phyloP scores from a whole-genome alignment of 92 coral and sea anemone species.

The Ricordea florida region DNA sequence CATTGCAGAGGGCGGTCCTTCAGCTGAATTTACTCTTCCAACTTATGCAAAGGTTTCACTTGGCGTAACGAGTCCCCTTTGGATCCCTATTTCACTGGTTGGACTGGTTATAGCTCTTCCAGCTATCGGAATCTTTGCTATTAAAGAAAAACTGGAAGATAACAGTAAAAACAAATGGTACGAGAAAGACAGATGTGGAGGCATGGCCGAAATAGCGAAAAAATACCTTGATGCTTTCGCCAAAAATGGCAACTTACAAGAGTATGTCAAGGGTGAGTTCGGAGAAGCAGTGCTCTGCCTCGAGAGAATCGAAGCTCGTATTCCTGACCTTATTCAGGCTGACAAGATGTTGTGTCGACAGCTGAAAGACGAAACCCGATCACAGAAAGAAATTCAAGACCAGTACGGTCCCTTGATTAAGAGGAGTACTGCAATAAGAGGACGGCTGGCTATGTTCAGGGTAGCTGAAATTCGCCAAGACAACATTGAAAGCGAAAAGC shows the following conservation, averaged over 20 bases:
- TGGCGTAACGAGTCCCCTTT: slow-evolving; percentile 38
- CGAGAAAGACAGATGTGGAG: neutral
- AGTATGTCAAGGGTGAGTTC: neutral
- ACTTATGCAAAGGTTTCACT: neutral
- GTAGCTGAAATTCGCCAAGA: neutral
- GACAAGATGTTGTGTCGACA: neutral
- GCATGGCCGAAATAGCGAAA: neutral
- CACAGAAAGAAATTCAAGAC: no score
- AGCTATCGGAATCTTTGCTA: neutral
- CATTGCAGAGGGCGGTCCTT: neutral
- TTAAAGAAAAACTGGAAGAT: neutral
- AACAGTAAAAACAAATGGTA: neutral
- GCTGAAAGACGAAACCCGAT: neutral
- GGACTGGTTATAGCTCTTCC: slow-evolving; percentile 12
- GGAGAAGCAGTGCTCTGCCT: neutral
- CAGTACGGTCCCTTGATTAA: slow-evolving; percentile 1
- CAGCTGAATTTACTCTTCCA: neutral
- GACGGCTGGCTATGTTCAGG: neutral
- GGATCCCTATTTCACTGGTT: slow-evolving; percentile 51
- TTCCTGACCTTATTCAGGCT: slow-evolving; percentile 35
- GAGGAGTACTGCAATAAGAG: neutral
- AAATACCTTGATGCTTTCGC: slow-evolving; percentile 2
- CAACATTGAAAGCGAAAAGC: no score
- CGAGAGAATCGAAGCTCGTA: neutral
- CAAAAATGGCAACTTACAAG: neutral